Conservation (phyloP, 2,113 vertebrate genomes). For the Silurus asotus region DNA sequence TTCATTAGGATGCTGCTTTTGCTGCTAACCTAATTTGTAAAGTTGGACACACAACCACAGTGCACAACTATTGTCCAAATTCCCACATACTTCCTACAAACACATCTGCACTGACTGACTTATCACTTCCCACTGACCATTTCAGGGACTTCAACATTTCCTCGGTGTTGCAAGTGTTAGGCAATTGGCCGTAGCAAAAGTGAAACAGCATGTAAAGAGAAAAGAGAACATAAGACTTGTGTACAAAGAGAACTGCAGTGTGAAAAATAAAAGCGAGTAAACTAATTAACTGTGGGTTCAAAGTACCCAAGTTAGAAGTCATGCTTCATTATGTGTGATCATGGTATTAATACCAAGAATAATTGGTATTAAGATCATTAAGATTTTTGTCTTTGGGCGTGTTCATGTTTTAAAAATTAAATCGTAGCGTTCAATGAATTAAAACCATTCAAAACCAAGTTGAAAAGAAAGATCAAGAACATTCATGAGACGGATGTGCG, state of each 20-base stretch:
- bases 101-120: not conserved
- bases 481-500: too few relatives aligned
- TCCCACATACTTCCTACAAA: conserved; percentile 7
- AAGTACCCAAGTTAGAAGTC: not conserved
- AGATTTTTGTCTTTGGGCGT: not conserved
- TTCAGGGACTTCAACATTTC: conserved; percentile 46
- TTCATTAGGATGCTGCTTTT: not conserved
- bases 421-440: not conserved
- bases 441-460: not conserved
- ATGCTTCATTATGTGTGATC: not conserved
- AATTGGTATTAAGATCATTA: not conserved
- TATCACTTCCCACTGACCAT: conserved; percentile 40
- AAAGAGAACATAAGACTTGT: conserved; percentile 26
- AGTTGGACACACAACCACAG: not conserved
- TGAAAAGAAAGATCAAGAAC: not conserved
- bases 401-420: not conserved
- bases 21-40: not conserved
- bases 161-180: conserved; percentile 43
- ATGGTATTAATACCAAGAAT: not conserved
- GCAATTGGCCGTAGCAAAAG: conserved; percentile 33
- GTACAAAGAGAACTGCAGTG: not conserved
- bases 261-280: not conserved
- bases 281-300: not conserved
- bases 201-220: conserved; percentile 41
- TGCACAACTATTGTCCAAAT: conserved; percentile 15